Evolutionary conservation across 1,140 invertebrate species (phyloP).

Genomic region (Drosophila lini): DNA sequence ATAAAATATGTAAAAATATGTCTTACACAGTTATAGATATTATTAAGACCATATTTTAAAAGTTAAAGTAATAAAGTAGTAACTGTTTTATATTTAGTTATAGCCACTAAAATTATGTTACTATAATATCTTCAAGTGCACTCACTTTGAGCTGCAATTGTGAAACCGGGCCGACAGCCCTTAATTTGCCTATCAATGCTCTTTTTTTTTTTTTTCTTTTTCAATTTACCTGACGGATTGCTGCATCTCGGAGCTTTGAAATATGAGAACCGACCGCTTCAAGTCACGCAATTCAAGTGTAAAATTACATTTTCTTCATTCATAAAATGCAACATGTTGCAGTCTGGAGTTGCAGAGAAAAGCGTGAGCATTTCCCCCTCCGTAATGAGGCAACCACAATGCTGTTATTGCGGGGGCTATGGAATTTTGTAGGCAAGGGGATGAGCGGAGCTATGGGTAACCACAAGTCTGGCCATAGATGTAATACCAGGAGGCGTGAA

Average conservation of each 20-base stretch:
- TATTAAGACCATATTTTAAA: not conserved
- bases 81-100: not conserved
- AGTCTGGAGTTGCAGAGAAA: conserved; percentile 41
- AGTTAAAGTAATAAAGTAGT: no score
- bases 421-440: conserved; percentile 34
- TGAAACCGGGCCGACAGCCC: conserved; percentile 24
- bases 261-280: conserved; percentile 58
- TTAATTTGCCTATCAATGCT: conserved; percentile 71
- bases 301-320: conserved; percentile 78
- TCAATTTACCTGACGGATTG: conserved; percentile 62
- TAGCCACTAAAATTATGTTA: no score
- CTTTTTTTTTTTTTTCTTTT: conserved; percentile 15
- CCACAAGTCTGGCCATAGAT: conserved; percentile 29
- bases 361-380: conserved; percentile 74
- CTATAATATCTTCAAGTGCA: not conserved
- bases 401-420: conserved; percentile 39
- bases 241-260: conserved; percentile 44
- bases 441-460: not conserved
- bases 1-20: no score
- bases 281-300: conserved; percentile 77
- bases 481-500: conserved; percentile 68
- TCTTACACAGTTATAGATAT: no score
- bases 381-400: conserved; percentile 64
- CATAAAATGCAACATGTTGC: conserved; percentile 50
- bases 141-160: conserved; percentile 22